A percentile compares a stretch with the other conserved stretches of the same genome.
phyloP scores from a whole-genome alignment of 2,113 vertebrate species.

The Takifugu flavidus region DNA sequence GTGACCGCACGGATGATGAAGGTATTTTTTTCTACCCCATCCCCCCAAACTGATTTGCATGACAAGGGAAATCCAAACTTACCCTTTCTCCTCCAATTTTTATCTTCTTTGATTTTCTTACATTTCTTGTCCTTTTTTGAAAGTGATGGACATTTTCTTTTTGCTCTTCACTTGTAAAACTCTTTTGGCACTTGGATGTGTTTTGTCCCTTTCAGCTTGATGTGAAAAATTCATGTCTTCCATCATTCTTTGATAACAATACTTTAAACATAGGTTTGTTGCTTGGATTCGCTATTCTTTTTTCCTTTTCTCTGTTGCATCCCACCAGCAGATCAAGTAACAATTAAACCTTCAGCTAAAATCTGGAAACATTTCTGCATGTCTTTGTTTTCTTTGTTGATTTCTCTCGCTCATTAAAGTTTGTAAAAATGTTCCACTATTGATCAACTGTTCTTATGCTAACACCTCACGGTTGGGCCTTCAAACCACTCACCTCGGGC shows the following conservation, averaged over 20 bases:
- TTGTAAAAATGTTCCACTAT: constrained; percentile 10
- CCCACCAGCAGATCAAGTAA: constrained; percentile 82
- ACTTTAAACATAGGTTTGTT: constrained; percentile 75
- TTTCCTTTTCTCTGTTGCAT: constrained; percentile 88
- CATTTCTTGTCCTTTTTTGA: constrained; percentile 98
- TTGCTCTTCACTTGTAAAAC: constrained; percentile 78
- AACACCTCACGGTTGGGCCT: constrained; percentile 38
- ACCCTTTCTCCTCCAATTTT: constrained; percentile 81
- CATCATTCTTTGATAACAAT: constrained; percentile 72
- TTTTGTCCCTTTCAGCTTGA: constrained; percentile 90
- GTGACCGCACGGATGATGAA: constrained; percentile 99
- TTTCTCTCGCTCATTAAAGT: constrained; percentile 25
- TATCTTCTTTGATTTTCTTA: constrained; percentile 93
- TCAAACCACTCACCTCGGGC: constrained; percentile 39
- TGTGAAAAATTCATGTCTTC: constrained; percentile 78
- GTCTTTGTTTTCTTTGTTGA: constrained; percentile 73
- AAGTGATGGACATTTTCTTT: constrained; percentile 81
- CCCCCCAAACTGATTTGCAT: constrained; percentile 95
- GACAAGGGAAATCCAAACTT: constrained; percentile 80
- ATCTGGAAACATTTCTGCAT: constrained; percentile 89
- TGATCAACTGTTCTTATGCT: constrained; percentile 52
- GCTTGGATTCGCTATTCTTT: constrained; percentile 83
- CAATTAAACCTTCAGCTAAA: constrained; percentile 80
- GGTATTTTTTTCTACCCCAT: constrained; percentile 87
- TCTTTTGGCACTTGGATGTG: constrained; percentile 65